Conservation (phyloP, 2,888 invertebrate species). For the Ochropacha duplaris region DNA sequence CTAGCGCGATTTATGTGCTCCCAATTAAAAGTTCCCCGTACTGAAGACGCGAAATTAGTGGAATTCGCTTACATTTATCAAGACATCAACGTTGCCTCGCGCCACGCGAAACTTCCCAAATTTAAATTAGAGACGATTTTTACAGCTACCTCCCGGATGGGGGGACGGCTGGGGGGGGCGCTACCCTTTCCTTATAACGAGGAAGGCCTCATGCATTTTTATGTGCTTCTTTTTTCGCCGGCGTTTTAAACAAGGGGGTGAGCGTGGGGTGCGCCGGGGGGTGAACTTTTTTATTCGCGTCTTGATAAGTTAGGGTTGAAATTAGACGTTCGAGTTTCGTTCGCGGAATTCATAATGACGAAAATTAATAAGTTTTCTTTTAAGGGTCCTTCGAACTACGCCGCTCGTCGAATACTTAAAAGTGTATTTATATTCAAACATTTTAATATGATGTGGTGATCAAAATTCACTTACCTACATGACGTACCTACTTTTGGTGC, state of each 20-base stretch:
- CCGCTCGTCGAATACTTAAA: constrained; percentile 51
- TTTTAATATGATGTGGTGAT: constrained; percentile 13
- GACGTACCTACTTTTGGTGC: neutral
- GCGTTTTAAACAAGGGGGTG: constrained; percentile 84
- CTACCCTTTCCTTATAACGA: constrained; percentile 84
- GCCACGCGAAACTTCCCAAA: constrained; percentile 82
- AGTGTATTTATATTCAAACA: constrained; percentile 23
- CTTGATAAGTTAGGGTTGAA: constrained; percentile 84
- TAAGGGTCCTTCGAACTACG: constrained; percentile 69
- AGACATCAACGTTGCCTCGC: constrained; percentile 80
- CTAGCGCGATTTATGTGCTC: constrained; percentile 70
- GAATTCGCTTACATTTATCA: constrained; percentile 81
- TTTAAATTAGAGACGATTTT: constrained; percentile 84
- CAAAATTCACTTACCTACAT: neutral
- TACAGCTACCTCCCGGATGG: constrained; percentile 79
- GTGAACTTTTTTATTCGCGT: constrained; percentile 83
- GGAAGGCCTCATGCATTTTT: constrained; percentile 85
- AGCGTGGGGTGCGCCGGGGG: constrained; percentile 74
- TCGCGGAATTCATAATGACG: constrained; percentile 83
- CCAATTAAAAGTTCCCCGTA: constrained; percentile 80
- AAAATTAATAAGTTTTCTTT: constrained; percentile 83
- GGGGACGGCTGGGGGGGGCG: constrained; percentile 63
- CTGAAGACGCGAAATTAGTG: constrained; percentile 80
- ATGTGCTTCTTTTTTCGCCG: constrained; percentile 84
- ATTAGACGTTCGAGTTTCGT: constrained; percentile 84